Evolutionary conservation across 2,113 vertebrate genomes (phyloP).

Genomic region (Paradisaea rubra): DNA sequence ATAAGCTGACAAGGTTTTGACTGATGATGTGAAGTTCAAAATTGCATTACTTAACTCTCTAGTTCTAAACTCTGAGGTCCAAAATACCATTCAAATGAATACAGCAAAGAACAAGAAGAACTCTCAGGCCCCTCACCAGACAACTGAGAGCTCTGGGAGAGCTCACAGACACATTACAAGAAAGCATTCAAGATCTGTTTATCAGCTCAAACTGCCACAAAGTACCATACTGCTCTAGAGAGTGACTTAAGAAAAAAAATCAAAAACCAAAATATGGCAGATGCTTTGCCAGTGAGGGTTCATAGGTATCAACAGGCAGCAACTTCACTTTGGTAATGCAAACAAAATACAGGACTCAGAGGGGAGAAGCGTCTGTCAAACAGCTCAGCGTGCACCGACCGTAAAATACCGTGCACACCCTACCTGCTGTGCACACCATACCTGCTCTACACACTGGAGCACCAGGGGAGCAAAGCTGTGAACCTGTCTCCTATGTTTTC

Average conservation of each 20-base stretch:
- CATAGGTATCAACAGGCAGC: not conserved
- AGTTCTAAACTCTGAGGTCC: not conserved
- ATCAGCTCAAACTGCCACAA: not conserved
- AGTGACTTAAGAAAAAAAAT: not conserved
- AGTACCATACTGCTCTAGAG: not conserved
- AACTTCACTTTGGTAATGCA: not conserved
- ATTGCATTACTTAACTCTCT: not conserved
- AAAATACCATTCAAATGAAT: not conserved
- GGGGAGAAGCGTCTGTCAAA: not conserved
- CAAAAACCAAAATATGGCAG: not conserved
- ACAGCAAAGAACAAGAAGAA: not conserved
- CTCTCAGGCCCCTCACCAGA: not conserved
- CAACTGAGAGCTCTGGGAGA: not conserved
- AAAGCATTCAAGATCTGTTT: not conserved
- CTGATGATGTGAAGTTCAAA: not conserved
- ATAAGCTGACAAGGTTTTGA: not conserved
- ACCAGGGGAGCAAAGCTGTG: not conserved
- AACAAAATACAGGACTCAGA: not conserved
- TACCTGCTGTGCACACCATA: not conserved
- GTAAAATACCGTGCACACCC: fast-evolving
- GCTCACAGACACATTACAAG: not conserved
- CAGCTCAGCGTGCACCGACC: not conserved
- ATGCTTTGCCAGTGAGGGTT: not conserved
- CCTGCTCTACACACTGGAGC: not conserved
- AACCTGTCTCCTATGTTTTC: not conserved